Evolutionary conservation across 2,113 vertebrate genomes (phyloP).

Genomic region (Gadus macrocephalus): DNA sequence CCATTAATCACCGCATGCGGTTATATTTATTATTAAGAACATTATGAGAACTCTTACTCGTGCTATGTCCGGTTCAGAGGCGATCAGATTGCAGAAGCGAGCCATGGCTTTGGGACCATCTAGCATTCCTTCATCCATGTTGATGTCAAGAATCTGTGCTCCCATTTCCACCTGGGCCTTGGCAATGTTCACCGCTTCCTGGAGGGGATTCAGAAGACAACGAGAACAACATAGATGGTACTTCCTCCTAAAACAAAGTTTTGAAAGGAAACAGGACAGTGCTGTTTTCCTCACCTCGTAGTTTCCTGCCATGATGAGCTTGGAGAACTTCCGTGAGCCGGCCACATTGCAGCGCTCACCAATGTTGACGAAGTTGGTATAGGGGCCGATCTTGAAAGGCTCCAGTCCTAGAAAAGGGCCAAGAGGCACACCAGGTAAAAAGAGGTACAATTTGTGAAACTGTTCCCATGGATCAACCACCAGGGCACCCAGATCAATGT

Average conservation of each 20-base stretch:
- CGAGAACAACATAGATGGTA: not conserved
- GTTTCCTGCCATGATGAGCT: constrained; percentile 88
- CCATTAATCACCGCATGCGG: no score
- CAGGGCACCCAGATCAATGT: no score
- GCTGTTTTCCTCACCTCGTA: constrained; percentile 79
- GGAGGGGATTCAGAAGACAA: constrained; percentile 10
- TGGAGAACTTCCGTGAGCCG: constrained; percentile 91
- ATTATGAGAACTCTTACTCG: constrained; percentile 72
- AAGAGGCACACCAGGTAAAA: not conserved
- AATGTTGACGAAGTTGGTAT: constrained; percentile 98
- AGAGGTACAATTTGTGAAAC: no score
- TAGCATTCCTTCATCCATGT: constrained; percentile 98
- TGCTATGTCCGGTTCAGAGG: constrained; percentile 91
- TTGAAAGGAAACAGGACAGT: not conserved
- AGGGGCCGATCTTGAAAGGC: constrained; percentile 88
- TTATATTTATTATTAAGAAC: no score
- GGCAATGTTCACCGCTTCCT: constrained; percentile 90
- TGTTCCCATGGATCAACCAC: no score
- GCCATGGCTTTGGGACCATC: constrained; percentile 87
- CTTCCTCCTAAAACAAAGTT: not conserved
- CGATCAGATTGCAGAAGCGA: constrained; percentile 88
- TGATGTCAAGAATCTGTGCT: constrained; percentile 93
- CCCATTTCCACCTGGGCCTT: constrained; percentile 96
- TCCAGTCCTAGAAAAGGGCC: constrained; percentile 79
- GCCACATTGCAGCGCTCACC: constrained; percentile 97